Percentiles rank a stretch among this genome's conserved stretches.
Evolutionary conservation across 2,113 vertebrate genomes (phyloP).

Genomic region (Muntiacus reevesi): DNA sequence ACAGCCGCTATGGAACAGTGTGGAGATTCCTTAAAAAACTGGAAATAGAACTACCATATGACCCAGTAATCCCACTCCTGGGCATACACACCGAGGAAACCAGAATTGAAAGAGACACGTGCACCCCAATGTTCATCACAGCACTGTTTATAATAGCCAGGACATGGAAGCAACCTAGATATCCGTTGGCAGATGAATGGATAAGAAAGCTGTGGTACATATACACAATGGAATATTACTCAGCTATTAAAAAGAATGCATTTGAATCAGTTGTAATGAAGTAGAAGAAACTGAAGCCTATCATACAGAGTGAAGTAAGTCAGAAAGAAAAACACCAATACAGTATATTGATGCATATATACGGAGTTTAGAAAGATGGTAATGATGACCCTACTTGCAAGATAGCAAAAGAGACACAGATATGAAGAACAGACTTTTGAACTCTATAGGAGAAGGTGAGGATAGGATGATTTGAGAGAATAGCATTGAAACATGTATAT

Average conservation of each 20-base stretch:
- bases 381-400: fast-evolving
- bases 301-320: background rate
- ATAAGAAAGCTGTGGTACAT: fast-evolving
- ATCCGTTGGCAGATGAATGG: background rate
- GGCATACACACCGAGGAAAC: background rate
- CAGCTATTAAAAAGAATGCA: background rate
- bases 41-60: background rate
- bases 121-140: background rate
- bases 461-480: background rate
- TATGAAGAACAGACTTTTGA: background rate
- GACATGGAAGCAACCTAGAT: background rate
- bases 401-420: background rate
- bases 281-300: background rate
- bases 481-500: background rate
- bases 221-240: background rate
- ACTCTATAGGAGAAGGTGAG: background rate
- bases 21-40: background rate
- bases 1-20: background rate
- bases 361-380: background rate
- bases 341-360: background rate
- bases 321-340: background rate
- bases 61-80: background rate
- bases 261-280: background rate
- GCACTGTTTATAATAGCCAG: background rate
- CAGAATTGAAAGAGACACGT: background rate